Evolutionary conservation across 2,888 invertebrate species (phyloP).

Genomic region (Aleiodes testaceus): DNA sequence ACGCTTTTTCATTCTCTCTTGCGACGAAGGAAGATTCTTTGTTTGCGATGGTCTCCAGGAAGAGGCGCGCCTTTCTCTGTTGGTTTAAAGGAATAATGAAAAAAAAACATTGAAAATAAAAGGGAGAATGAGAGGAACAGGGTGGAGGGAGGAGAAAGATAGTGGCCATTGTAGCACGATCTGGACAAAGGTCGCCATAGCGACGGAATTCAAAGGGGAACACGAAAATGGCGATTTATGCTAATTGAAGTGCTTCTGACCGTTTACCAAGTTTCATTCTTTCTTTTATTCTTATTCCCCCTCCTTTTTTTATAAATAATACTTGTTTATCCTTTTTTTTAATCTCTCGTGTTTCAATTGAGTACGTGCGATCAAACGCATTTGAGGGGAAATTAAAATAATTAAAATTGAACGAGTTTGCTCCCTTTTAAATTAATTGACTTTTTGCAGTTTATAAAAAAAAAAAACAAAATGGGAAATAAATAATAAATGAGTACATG

Average conservation of each 20-base stretch:
- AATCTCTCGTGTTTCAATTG: background rate
- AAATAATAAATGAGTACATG: constrained; percentile 28
- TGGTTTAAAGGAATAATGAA: constrained; percentile 35
- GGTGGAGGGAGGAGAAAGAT: constrained; percentile 57
- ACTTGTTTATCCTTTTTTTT: constrained; percentile 46
- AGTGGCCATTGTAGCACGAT: constrained; percentile 70
- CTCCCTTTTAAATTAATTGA: constrained; percentile 9
- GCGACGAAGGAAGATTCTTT: constrained; percentile 69
- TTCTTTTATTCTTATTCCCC: constrained; percentile 29
- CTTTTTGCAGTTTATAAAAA: constrained; percentile 1
- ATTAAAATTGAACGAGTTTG: constrained; percentile 23
- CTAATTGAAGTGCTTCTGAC: constrained; percentile 62
- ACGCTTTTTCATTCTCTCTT: constrained; percentile 66
- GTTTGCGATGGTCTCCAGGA: constrained; percentile 70
- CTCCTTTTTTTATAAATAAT: constrained; percentile 33
- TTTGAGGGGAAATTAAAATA: constrained; percentile 18
- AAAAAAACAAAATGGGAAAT: constrained; percentile 11
- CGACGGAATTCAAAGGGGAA: constrained; percentile 68
- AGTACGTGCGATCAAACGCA: background rate
- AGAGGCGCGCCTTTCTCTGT: constrained; percentile 46
- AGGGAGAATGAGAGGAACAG: constrained; percentile 50
- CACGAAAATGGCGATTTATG: constrained; percentile 69
- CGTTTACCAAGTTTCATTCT: constrained; percentile 28
- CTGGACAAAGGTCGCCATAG: constrained; percentile 71
- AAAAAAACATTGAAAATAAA: constrained; percentile 32